Conservation (phyloP, 2,113 vertebrate species). For the Riparia riparia region DNA sequence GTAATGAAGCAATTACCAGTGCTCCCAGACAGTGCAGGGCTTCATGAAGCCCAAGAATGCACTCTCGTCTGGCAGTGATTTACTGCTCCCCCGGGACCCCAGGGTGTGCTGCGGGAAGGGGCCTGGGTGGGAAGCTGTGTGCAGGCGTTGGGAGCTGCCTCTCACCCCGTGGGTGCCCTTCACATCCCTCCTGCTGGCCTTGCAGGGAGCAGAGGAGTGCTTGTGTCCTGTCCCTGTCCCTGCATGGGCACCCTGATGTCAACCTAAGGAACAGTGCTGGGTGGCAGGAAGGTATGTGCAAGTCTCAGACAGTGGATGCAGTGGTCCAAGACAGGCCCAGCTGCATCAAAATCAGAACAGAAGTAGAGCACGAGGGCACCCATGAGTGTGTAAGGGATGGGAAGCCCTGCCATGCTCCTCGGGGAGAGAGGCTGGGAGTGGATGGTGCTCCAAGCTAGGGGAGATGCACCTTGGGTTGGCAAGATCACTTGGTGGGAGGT, state of each 20-base stretch:
- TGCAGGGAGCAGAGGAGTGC: not conserved
- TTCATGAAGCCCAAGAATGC: constrained; percentile 73
- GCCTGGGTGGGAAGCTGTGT: not conserved
- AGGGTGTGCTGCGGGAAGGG: constrained; percentile 8
- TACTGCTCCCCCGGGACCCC: constrained; percentile 60
- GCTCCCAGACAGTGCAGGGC: constrained; percentile 70
- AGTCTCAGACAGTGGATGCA: not conserved
- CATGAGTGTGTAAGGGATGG: fast-evolving
- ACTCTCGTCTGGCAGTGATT: constrained; percentile 71
- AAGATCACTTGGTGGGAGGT: not conserved
- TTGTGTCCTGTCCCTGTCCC: not conserved
- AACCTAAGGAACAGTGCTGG: not conserved
- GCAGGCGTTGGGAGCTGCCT: not conserved
- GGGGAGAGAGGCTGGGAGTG: not conserved
- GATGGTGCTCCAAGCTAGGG: not conserved
- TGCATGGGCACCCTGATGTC: not conserved
- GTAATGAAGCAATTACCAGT: constrained; percentile 78
- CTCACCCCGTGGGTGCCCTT: not conserved
- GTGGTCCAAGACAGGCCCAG: not conserved
- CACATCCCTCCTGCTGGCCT: not conserved
- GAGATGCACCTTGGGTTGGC: not conserved
- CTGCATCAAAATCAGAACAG: not conserved
- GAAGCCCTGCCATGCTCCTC: not conserved
- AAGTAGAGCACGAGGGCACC: not conserved
- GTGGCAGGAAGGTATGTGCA: not conserved